These are phyloP conservation scores for Macquaria australasica DNA, from an alignment of 2,113 vertebrate species.

Conservation along the genomic window DNA sequence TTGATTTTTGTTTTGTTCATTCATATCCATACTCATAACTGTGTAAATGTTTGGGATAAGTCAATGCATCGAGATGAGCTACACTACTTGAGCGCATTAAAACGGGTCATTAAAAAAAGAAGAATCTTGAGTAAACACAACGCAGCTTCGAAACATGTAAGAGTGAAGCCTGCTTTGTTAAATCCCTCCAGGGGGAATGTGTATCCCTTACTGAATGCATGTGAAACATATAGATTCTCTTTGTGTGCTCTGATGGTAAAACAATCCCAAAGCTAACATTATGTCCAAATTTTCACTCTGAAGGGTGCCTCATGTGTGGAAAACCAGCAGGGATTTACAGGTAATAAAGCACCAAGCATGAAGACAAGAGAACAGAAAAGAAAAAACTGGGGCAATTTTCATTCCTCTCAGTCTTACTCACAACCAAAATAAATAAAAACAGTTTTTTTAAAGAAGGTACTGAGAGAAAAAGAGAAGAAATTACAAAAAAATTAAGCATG, in stretches of 20 bases:
- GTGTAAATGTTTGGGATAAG: constrained; percentile 35
- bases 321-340: constrained; percentile 53
- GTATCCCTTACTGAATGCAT: constrained; percentile 19
- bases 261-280: constrained; percentile 32
- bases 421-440: constrained; percentile 1
- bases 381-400: constrained; percentile 1
- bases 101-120: constrained; percentile 15
- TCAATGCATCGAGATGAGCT: constrained; percentile 29
- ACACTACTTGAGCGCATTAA: constrained; percentile 9
- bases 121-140: constrained; percentile 28
- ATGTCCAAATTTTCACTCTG: constrained; percentile 26
- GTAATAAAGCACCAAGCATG: constrained; percentile 48
- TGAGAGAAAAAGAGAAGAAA: background rate
- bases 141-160: constrained; percentile 26
- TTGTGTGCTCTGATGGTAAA: constrained; percentile 9
- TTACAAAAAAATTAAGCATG: background rate
- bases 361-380: constrained; percentile 21
- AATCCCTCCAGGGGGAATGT: constrained; percentile 30
- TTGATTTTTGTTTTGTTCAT: constrained; percentile 30
- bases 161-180: constrained; percentile 29
- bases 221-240: constrained; percentile 43
- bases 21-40: constrained; percentile 5
- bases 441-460: background rate
- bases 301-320: constrained; percentile 23
- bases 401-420: constrained; percentile 20